Evolutionary conservation across 2,888 invertebrate genomes (phyloP).

Genomic region (Rhamnusium bicolor): DNA sequence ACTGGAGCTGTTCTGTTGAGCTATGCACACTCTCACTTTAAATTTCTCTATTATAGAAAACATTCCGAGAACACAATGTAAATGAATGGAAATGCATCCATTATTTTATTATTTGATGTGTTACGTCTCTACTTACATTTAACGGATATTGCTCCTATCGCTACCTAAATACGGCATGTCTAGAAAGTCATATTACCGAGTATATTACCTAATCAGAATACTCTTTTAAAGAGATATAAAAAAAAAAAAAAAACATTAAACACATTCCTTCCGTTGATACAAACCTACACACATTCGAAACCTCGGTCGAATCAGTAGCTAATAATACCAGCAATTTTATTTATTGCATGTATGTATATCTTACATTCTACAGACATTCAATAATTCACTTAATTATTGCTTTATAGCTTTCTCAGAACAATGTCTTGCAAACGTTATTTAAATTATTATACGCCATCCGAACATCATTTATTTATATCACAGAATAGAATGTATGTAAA

Average conservation of each 20-base stretch:
- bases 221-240: too few relatives aligned
- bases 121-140: too few relatives aligned
- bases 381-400: constrained; percentile 4
- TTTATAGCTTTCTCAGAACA: neutral
- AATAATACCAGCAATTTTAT: neutral
- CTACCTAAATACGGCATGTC: too few relatives aligned
- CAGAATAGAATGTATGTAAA: neutral
- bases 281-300: too few relatives aligned
- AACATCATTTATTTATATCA: constrained; percentile 14
- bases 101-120: constrained; percentile 2
- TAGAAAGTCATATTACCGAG: too few relatives aligned
- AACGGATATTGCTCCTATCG: too few relatives aligned
- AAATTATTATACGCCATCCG: constrained; percentile 12
- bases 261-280: too few relatives aligned
- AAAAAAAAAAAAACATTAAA: too few relatives aligned
- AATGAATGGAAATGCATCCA: constrained; percentile 17
- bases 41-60: constrained; percentile 8
- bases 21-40: constrained; percentile 8
- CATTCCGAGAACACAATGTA: neutral
- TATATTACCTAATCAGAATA: too few relatives aligned
- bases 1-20: neutral
- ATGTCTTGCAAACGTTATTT: neutral
- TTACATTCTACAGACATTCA: neutral
- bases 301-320: too few relatives aligned
- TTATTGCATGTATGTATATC: neutral